Evolutionary conservation across 2,797 vertebrate species (phyloP).

Genomic region (Eospalax fontanierii): DNA sequence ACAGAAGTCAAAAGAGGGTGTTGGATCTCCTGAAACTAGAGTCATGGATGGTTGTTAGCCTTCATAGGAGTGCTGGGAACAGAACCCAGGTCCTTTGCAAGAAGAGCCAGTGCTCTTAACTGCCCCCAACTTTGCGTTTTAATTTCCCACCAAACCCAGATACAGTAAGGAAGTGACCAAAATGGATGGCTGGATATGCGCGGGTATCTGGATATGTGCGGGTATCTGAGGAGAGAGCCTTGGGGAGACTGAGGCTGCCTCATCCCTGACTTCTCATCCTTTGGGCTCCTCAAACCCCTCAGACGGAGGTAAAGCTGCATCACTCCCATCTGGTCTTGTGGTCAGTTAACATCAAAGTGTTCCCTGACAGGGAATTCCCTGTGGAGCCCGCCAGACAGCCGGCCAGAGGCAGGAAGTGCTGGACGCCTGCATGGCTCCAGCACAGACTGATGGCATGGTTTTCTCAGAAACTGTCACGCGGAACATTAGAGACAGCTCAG

Average conservation of each 20-base stretch:
- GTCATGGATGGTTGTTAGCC: no score
- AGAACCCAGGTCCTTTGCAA: no score
- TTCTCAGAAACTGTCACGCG: constrained; percentile 45
- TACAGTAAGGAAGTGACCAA: constrained; percentile 8
- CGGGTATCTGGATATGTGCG: no score
- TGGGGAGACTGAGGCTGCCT: background rate
- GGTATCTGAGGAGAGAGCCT: constrained; percentile 41
- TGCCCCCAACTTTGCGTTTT: background rate
- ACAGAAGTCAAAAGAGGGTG: no score
- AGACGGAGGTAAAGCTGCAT: background rate
- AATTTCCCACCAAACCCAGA: constrained; percentile 3
- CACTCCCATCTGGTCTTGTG: constrained; percentile 25
- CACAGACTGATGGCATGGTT: background rate
- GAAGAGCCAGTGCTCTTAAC: no score
- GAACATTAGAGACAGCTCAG: background rate
- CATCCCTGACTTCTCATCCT: background rate
- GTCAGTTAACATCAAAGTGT: background rate
- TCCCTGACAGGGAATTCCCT: background rate
- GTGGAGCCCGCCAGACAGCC: background rate
- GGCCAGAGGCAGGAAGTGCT: background rate
- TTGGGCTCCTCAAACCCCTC: background rate
- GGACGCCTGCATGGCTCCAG: background rate
- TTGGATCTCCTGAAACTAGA: no score
- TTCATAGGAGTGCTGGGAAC: no score
- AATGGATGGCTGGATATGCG: constrained; percentile 31